These are phyloP conservation scores for Apocheima hispidaria DNA, from an alignment of 2,888 invertebrate species.

Conservation along the genomic window DNA sequence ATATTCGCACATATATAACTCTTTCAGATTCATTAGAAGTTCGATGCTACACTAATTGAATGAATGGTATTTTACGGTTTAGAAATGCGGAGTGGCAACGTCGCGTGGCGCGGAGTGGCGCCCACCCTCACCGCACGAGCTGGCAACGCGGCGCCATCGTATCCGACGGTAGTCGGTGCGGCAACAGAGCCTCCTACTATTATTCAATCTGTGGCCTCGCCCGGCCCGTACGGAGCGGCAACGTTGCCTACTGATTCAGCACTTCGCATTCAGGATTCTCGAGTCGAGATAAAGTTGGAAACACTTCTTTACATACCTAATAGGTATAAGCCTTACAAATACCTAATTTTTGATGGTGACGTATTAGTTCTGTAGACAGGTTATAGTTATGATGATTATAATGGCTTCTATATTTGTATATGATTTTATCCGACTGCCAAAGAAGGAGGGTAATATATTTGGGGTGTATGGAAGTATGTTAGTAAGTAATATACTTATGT, in stretches of 20 bases:
- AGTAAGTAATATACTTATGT: no score
- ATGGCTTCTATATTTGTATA: no score
- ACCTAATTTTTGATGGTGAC: no score
- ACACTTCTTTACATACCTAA: background rate
- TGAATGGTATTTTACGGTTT: slow-evolving; percentile 79
- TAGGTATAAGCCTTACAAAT: background rate
- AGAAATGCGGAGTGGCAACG: slow-evolving; percentile 68
- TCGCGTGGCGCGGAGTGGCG: slow-evolving; percentile 72
- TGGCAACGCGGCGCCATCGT: slow-evolving; percentile 78
- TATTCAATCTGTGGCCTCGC: slow-evolving; percentile 34
- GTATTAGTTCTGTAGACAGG: no score
- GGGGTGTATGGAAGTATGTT: no score
- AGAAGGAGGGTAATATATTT: no score
- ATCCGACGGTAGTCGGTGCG: slow-evolving; percentile 62
- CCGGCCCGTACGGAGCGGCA: slow-evolving; percentile 61
- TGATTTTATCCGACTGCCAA: no score
- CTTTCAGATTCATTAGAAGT: slow-evolving; percentile 61
- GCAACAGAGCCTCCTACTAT: slow-evolving; percentile 56
- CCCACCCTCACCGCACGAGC: slow-evolving; percentile 70
- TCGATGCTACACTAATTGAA: slow-evolving; percentile 70
- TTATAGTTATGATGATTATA: no score
- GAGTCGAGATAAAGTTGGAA: slow-evolving; percentile 23
- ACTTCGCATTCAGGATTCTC: slow-evolving; percentile 66
- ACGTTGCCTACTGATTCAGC: slow-evolving; percentile 81
- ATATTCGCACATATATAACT: slow-evolving; percentile 55